Base-by-base conservation (phyloP, 2,113 vertebrate genomes). In the Macrotus californicus region DNA sequence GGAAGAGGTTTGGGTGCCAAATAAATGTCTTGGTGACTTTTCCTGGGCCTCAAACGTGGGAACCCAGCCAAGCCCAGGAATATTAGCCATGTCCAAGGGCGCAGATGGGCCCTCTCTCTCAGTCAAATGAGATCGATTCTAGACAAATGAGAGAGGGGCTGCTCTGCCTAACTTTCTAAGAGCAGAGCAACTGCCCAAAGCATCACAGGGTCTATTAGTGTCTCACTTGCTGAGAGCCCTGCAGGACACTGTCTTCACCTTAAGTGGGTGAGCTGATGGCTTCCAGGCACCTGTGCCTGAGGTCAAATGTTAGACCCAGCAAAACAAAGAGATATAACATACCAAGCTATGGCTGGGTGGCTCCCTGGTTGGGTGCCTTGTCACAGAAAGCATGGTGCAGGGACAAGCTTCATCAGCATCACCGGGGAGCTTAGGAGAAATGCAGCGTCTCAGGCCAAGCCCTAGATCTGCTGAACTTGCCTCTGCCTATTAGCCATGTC, bases 221-320 rank as follows among this genome's bases (percentile, higher is more conserved):
- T 54, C 10, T 72, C 18, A 15, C 80, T 50, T 61, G 46, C 66
- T 18, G 24, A 72, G 41, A 84, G 29, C 15, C 36, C 26, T 19
- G 29, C 0, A 4, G 18, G 26, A 46, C 16, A 50, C 6, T n/a
- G n/a, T 36, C 86, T 76, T 64, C 3, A 12, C 39, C 72, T 26
- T 0, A 29, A 75, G 16, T 11, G 54, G 43, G 26, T 39, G 8
- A 84, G 64, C 0, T 0, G 10, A 76, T 12, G 24, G 46, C 75
- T 86, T 22, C 50, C 67, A 64, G 41, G n/a, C 56, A 61, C 41
- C 14, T 41, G 13, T 14, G 41, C 2, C 10, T 0, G 13, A 73
- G 75, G 75, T 81, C 90, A 87, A n/a, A 54, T 13, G 29, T 73
- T 6, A 26, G 69, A 29, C 48, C 64, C 15, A 75, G 15, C 11